phyloP scores from a whole-genome alignment of 92 coral and sea anemone species.

The Actinernus sp. region DNA sequence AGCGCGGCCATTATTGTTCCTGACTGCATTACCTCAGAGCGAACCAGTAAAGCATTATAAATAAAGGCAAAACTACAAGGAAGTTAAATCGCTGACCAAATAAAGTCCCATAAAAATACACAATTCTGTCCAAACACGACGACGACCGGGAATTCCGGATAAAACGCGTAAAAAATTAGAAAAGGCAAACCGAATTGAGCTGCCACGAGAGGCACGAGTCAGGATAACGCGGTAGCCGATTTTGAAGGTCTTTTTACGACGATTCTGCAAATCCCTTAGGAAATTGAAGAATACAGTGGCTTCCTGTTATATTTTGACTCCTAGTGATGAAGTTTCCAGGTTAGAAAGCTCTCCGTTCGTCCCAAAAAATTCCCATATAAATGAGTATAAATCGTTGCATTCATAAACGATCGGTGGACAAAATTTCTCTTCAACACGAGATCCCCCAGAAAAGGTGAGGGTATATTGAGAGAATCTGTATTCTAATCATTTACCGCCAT shows the following conservation, averaged over 20 bases:
- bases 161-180: conserved; percentile 56
- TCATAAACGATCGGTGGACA: conserved; percentile 92
- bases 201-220: conserved; percentile 66
- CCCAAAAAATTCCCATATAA: conserved; percentile 77
- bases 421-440: conserved; percentile 98
- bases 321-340: conserved; percentile 6
- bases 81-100: conserved; percentile 70
- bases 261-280: conserved; percentile 37
- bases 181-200: conserved; percentile 63
- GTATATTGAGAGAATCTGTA: conserved; percentile 28
- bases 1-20: conserved; percentile 85
- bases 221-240: conserved; percentile 20
- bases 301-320: conserved; percentile 9
- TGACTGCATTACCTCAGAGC: conserved; percentile 89
- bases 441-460: conserved; percentile 79
- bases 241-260: conserved; percentile 59
- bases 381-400: conserved; percentile 66
- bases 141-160: conserved; percentile 33
- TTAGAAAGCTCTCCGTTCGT: conserved; percentile 42
- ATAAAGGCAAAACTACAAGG: conserved; percentile 87
- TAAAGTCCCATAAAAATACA: conserved; percentile 67
- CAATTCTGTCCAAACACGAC: conserved; percentile 43
- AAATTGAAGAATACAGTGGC: conserved; percentile 1
- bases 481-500: conserved; percentile 40
- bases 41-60: conserved; percentile 67